Evolutionary conservation across 1,140 invertebrate genomes (phyloP).

Genomic region (Bombyx mori): ASM3026992v2 NC_085112.1:10140501-10141000

Average conservation of each 20-base stretch:
- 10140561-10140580: too few species aligned
- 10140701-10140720: not conserved
- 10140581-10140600: too few species aligned
- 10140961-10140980: constrained; percentile 20
- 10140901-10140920: constrained; percentile 19
- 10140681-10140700: not conserved
- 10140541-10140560: too few species aligned
- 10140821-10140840: constrained; percentile 11
- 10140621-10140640: too few species aligned
- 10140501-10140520: too few species aligned
- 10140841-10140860: constrained; percentile 13
- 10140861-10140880: constrained; percentile 15
- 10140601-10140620: too few species aligned
- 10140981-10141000: constrained; percentile 19
- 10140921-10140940: constrained; percentile 18
- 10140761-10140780: too few species aligned
- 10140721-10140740: not conserved
- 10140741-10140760: not conserved
- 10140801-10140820: not conserved
- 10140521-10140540: too few species aligned
- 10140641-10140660: too few species aligned
- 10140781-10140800: not conserved
- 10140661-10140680: too few species aligned
- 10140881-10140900: constrained; percentile 13
- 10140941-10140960: constrained; percentile 22